phyloP scores from a whole-genome alignment of 2,797 vertebrate species.

The Hephaestus fuliginosus region DNA sequence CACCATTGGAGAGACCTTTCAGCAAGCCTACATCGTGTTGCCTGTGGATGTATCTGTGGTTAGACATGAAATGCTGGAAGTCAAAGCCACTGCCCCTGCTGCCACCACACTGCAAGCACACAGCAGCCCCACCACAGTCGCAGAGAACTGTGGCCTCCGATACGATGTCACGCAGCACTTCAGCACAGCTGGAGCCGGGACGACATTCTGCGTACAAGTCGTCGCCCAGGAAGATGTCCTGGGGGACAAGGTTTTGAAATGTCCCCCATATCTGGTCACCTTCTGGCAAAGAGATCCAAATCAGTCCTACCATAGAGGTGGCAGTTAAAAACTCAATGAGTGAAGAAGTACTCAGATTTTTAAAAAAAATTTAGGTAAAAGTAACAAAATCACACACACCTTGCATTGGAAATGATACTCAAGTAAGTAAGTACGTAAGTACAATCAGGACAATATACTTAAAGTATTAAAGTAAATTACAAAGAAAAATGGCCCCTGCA shows the following conservation, averaged over 20 bases:
- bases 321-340: conserved; percentile 36
- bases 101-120: conserved; percentile 30
- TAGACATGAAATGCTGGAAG: conserved; percentile 52
- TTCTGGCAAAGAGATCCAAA: conserved; percentile 75
- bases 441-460: neutral
- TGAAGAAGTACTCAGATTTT: neutral
- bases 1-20: conserved; percentile 72
- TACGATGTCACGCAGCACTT: conserved; percentile 78
- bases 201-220: conserved; percentile 74
- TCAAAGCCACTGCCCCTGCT: conserved; percentile 53
- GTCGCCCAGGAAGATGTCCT: conserved; percentile 19
- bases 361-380: neutral
- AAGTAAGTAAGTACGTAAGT: neutral
- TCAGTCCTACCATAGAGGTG: conserved; percentile 51
- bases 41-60: conserved; percentile 65
- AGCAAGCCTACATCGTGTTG: conserved; percentile 74
- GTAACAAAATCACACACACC: neutral
- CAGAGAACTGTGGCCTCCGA: conserved; percentile 80
- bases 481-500: neutral
- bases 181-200: neutral
- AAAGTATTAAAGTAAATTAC: neutral
- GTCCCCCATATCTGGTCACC: conserved; percentile 81
- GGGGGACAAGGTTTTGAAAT: conserved; percentile 63
- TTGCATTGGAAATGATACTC: conserved; percentile 14
- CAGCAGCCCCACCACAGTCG: conserved; percentile 50